Base-by-base conservation (phyloP, 1,140 invertebrate species). In the Bombus soroeensis region DNA sequence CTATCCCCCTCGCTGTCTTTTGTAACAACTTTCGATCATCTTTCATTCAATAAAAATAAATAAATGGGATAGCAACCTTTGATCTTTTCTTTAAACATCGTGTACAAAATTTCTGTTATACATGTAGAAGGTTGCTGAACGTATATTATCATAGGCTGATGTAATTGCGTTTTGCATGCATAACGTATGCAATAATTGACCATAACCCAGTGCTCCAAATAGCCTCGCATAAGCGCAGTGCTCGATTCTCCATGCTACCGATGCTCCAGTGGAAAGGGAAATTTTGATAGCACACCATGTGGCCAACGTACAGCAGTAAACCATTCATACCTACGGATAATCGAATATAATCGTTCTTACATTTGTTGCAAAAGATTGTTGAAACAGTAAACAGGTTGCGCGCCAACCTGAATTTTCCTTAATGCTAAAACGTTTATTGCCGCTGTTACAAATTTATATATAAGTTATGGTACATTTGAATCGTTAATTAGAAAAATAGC, bases 221-320 rank as follows among this genome's bases (percentile, higher is more conserved):
- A 66, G 97, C 96, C 95, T 98, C 97, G 3, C 97, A 93, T 28
- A 98, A 95, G 47, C 96, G 95, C 86, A 97, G 95, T 10, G 96
- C 95, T 92, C 99, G 98, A 0, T 96, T 98, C 82, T 96, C 96
- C 97, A 97, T 97, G n/a, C 94, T 86, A 0, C 96, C 96, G 77
- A 97, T 93, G 25, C 94, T 94, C 97, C 98, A 98, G 88, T 97
- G 97, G 95, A 97, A 99, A 1, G 97, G 98, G 94, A 99, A 98
- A 89, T 98, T 96, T 87, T 97, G 95, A 64, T 97, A 97, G 89
- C 98, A 97, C 0, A 99, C 89, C 12, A 96, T 96, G 93, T 99
- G 98, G 0, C 98, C 98, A 10, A 98, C 95, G 93, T 99, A 99
- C 86, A 99, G 96, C 10, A 98, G 95, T 37, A 99, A 97, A 12